phyloP scores from a whole-genome alignment of 1,140 invertebrate species.

The Papilio machaon region DNA sequence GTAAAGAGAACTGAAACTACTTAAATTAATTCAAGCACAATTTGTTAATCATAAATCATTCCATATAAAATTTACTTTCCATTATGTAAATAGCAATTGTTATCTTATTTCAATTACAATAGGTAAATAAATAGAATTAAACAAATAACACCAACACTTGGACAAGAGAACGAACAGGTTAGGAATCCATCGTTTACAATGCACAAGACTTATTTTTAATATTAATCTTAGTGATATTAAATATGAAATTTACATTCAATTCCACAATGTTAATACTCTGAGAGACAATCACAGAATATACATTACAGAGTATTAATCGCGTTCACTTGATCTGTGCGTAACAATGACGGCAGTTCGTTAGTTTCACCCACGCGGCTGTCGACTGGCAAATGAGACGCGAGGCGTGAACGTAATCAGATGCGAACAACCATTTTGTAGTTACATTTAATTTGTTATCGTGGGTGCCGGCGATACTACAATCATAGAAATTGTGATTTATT shows the following conservation, averaged over 20 bases:
- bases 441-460: slow-evolving; percentile 28
- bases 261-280: neutral
- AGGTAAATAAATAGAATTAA: no score
- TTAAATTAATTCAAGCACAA: neutral
- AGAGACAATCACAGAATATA: neutral
- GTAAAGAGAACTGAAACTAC: slow-evolving; percentile 24
- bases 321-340: neutral
- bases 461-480: slow-evolving; percentile 28
- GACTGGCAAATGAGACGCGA: slow-evolving; percentile 35
- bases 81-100: no score
- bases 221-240: no score
- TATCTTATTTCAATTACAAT: no score
- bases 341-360: slow-evolving; percentile 33
- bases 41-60: neutral
- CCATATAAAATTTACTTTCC: neutral
- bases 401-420: slow-evolving; percentile 38
- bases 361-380: slow-evolving; percentile 36
- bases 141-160: no score
- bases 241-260: neutral
- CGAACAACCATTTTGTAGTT: slow-evolving; percentile 36
- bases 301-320: neutral
- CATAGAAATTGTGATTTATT: slow-evolving; percentile 37
- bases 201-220: no score
- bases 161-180: no score
- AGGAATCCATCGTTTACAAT: no score